A percentile compares a stretch with the other conserved stretches of the same genome.
These are phyloP conservation scores for Narcine bancroftii DNA, from an alignment of 2,113 vertebrate species.

Conservation along the genomic window DNA sequence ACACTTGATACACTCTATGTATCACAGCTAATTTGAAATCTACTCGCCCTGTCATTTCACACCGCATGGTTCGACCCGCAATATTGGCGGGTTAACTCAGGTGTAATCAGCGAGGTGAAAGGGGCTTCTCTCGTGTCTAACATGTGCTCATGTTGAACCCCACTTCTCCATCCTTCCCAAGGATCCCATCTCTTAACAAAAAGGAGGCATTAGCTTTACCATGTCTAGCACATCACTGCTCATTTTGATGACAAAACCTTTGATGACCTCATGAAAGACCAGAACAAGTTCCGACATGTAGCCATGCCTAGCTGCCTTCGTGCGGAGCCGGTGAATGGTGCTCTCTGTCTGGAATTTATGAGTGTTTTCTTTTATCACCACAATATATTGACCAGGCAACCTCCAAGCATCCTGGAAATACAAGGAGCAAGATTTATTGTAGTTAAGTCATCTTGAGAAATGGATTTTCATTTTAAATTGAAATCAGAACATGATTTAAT, in stretches of 20 bases:
- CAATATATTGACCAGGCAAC: constrained; percentile 67
- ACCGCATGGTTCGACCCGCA: too few relatives aligned
- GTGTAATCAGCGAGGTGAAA: too few relatives aligned
- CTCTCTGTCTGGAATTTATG: constrained; percentile 52
- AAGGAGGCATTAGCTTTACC: constrained; percentile 49
- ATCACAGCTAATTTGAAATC: too few relatives aligned
- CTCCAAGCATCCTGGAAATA: constrained; percentile 63
- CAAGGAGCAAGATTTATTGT: not conserved
- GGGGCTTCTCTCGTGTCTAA: too few relatives aligned
- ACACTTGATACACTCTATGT: too few relatives aligned
- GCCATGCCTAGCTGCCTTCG: constrained; percentile 58
- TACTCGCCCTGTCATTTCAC: too few relatives aligned
- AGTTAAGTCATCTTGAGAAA: not conserved
- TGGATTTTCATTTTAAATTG: not conserved
- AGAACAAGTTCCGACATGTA: constrained; percentile 59
- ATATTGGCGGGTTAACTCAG: too few relatives aligned
- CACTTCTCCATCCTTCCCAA: not conserved
- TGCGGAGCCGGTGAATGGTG: constrained; percentile 52
- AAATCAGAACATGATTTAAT: not conserved
- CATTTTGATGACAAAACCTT: constrained; percentile 61
- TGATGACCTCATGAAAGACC: constrained; percentile 61
- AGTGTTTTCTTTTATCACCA: constrained; percentile 58
- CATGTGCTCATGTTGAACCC: not conserved
- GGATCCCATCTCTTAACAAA: not conserved
- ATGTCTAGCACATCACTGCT: constrained; percentile 59